phyloP scores from a whole-genome alignment of 2,888 invertebrate genomes.

The Troglohyphantes excavatus region DNA sequence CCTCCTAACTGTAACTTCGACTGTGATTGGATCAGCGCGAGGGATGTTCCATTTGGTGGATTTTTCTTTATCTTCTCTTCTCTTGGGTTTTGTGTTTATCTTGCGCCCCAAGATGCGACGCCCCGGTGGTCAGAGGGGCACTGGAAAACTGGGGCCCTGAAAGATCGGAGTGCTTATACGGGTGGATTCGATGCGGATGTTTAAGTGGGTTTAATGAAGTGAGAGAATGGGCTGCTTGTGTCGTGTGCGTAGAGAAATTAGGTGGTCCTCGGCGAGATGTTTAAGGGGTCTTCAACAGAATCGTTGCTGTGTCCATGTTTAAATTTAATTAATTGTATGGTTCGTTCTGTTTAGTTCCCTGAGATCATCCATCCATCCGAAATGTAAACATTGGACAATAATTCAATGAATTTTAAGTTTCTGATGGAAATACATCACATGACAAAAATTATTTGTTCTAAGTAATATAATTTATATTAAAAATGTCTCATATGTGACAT shows the following conservation, averaged over 20 bases:
- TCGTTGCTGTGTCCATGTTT: too few species aligned
- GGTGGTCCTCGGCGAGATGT: neutral
- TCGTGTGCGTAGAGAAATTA: slow-evolving; percentile 6
- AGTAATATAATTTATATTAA: too few species aligned
- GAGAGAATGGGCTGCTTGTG: slow-evolving; percentile 23
- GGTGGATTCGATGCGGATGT: slow-evolving; percentile 41
- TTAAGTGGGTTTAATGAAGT: slow-evolving; percentile 38
- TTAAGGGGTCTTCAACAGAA: neutral
- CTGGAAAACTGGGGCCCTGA: slow-evolving; percentile 20
- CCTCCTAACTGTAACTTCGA: slow-evolving; percentile 37
- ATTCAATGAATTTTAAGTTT: too few species aligned
- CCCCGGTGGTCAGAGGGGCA: neutral
- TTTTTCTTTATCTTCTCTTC: slow-evolving; percentile 31
- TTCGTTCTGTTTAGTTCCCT: too few species aligned
- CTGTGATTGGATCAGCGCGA: slow-evolving; percentile 64
- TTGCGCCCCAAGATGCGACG: neutral
- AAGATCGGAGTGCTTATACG: slow-evolving; percentile 41
- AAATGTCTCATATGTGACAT: too few species aligned
- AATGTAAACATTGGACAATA: too few species aligned
- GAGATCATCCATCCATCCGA: too few species aligned
- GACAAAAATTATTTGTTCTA: too few species aligned
- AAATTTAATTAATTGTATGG: too few species aligned
- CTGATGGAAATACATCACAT: too few species aligned
- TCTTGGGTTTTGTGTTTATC: slow-evolving; percentile 31
- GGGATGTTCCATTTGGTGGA: slow-evolving; percentile 69